These are phyloP conservation scores for Atta colombica DNA, from an alignment of 1,140 invertebrate genomes.

Conservation along the genomic window DNA sequence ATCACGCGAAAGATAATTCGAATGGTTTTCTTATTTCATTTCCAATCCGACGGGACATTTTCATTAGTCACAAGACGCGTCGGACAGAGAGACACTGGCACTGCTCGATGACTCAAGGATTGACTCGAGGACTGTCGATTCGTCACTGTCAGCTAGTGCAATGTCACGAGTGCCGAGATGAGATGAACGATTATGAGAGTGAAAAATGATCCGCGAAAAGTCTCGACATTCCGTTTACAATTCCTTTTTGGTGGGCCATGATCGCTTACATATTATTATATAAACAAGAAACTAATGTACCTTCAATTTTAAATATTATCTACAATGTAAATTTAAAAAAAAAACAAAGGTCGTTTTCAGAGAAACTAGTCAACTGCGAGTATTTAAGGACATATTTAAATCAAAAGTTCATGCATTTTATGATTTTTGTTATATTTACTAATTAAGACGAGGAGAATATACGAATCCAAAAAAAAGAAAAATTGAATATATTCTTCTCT, in stretches of 20 bases:
- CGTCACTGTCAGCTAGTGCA: slow-evolving; percentile 81
- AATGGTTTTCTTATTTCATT: slow-evolving; percentile 47
- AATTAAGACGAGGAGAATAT: neutral
- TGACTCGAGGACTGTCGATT: slow-evolving; percentile 80
- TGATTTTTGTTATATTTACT: neutral
- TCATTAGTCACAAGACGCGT: slow-evolving; percentile 74
- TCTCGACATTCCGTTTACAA: slow-evolving; percentile 68
- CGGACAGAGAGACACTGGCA: slow-evolving; percentile 67
- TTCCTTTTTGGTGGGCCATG: slow-evolving; percentile 51
- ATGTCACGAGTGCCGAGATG: slow-evolving; percentile 80
- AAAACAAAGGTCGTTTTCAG: neutral
- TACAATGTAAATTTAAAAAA: neutral
- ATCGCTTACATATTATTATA: slow-evolving; percentile 16
- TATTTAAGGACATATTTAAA: neutral
- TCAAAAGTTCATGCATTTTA: neutral
- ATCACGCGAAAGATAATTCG: slow-evolving; percentile 56
- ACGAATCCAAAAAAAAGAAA: neutral
- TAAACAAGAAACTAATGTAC: slow-evolving; percentile 31
- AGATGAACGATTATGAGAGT: slow-evolving; percentile 78
- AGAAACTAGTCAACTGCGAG: neutral
- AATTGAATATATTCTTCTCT: neutral
- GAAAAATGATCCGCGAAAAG: slow-evolving; percentile 83
- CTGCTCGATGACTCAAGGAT: slow-evolving; percentile 78
- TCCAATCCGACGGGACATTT: slow-evolving; percentile 66
- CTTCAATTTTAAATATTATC: neutral